These are phyloP conservation scores for Cyprinus carpio DNA, from an alignment of 2,113 vertebrate species.

Conservation along the genomic window DNA sequence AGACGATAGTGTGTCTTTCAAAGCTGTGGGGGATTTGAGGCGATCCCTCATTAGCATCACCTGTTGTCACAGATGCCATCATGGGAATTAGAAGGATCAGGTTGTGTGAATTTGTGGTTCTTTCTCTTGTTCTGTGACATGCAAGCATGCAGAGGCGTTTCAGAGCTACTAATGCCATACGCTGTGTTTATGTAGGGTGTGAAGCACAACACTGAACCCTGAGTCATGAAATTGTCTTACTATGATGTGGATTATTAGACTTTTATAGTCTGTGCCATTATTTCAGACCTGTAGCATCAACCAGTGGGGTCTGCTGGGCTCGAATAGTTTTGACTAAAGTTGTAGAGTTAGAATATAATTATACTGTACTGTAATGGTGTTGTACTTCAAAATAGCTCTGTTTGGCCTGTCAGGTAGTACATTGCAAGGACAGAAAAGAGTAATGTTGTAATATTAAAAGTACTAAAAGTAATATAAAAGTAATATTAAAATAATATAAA, in stretches of 20 bases:
- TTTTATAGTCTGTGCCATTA: not conserved
- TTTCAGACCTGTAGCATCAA: not conserved
- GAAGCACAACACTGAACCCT: not conserved
- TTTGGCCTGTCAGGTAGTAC: not conserved
- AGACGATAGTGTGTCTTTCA: conserved; percentile 50
- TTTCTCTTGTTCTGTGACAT: conserved; percentile 6
- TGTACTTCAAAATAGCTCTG: not conserved
- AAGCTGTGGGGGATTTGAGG: conserved; percentile 66
- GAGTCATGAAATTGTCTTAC: not conserved
- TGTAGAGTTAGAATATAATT: not conserved
- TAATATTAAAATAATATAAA: too few relatives aligned
- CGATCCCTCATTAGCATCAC: conserved; percentile 76
- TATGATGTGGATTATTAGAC: not conserved
- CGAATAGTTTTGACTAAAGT: not conserved
- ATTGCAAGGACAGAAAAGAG: too few relatives aligned
- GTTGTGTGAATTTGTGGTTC: conserved; percentile 68
- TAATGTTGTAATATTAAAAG: too few relatives aligned
- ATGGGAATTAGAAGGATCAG: conserved; percentile 66
- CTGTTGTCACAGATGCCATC: conserved; percentile 76
- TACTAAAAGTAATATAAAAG: too few relatives aligned
- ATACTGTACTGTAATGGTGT: not conserved
- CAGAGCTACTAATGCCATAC: conserved; percentile 11
- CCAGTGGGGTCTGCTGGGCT: too few relatives aligned
- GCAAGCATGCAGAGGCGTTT: conserved; percentile 15
- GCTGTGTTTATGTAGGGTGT: conserved; percentile 10